Base-by-base conservation (phyloP, 2,113 vertebrate species). In the Crotophaga sulcirostris region DNA sequence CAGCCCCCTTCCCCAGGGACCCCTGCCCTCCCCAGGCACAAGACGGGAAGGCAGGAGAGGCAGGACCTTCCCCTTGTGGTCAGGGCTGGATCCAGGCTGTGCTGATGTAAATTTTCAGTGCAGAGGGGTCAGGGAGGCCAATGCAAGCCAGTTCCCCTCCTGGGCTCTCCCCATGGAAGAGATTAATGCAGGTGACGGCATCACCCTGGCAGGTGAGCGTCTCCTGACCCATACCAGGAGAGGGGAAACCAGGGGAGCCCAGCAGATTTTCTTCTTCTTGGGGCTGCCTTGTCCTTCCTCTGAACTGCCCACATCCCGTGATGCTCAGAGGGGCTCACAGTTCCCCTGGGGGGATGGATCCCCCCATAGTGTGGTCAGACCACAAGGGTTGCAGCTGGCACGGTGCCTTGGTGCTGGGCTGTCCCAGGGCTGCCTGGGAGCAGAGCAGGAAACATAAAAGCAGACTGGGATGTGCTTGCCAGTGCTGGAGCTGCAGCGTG, bases 381-480 rank as follows among this genome's bases (percentile, higher is more conserved):
- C 7, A 1, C 0, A 0, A 44, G 33, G 47, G 42, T 83, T 67
- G 40, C 0, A 0, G 74, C 70, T 47, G 13, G n/a, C 2, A 0
- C 0, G 0, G 25, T 66, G 45, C 49, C 55, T 55, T 4, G 0
- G 64, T 38, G 78, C 54, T 91, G 93, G 69, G 69, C 73, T 94
- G 62, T 51, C 79, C 82, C 8, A 3, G 68, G 54, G 63, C 83
- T 78, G 80, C 66, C 80, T 89, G 78, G 56, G 90, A 95, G 68
- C 28, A 0, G 51, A 96, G 84, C 96, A 97, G 96, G 95, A 97
- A 97, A 95, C 62, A 63, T 92, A 94, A 97, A 94, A 95, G 52
- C 84, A 84, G 77, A 3, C 93, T 86, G 81, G 42, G 56, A 84
- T 94, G 79, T 36, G 62, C 93, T 94, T 94, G 93, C 92, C 95